A percentile compares a stretch with the other conserved stretches of the same genome.
Evolutionary conservation across 2,797 vertebrate genomes (phyloP).

Genomic region (Fratercula arctica): DNA sequence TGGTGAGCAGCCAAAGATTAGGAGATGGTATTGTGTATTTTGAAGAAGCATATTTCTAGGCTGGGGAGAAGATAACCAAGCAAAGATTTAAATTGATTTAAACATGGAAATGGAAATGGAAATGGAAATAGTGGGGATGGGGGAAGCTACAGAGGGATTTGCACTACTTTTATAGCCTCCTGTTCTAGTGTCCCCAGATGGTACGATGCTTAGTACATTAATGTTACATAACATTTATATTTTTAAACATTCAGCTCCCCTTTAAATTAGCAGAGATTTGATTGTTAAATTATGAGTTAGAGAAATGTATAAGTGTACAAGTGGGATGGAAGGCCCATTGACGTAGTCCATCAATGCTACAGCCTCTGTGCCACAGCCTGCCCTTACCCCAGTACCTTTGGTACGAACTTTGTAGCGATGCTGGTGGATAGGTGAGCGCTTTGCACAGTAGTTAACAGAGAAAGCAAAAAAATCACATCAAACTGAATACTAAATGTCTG

Average conservation of each 20-base stretch:
- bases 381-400: background rate
- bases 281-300: background rate
- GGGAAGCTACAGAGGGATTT: background rate
- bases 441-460: background rate
- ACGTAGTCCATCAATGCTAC: no score
- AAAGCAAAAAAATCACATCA: background rate
- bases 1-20: background rate
- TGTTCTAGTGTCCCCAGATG: background rate
- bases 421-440: background rate
- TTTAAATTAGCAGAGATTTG: background rate
- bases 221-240: fast-evolving
- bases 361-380: background rate
- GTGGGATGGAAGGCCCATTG: background rate
- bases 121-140: background rate
- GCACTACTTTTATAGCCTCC: background rate
- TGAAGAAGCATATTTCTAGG: background rate
- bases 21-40: background rate
- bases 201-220: background rate
- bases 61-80: fast-evolving
- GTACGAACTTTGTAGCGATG: fast-evolving
- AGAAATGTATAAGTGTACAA: background rate
- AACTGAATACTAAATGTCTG: background rate
- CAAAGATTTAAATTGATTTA: background rate
- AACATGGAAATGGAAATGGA: background rate
- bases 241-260: background rate